Evolutionary conservation across 2,113 vertebrate species (phyloP).

Genomic region (Rattus rattus): DNA sequence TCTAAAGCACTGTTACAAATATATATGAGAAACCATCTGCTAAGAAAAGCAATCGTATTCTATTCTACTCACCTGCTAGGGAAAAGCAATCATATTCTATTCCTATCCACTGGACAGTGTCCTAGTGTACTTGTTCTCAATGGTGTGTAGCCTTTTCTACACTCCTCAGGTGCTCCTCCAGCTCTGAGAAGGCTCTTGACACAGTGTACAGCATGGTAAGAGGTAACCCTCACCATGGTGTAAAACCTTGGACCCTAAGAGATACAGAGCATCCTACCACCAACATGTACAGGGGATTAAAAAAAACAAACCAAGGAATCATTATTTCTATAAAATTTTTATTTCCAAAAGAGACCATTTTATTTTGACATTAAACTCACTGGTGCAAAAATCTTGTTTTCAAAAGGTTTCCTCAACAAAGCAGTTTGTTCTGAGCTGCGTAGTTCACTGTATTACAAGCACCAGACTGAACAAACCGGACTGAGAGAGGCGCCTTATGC

Average conservation of each 20-base stretch:
- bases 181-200: constrained; percentile 36
- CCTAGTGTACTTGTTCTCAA: not conserved
- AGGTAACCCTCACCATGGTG: constrained; percentile 46
- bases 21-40: constrained; percentile 35
- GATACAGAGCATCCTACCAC: constrained; percentile 37
- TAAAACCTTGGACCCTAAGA: constrained; percentile 16
- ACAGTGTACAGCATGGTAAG: constrained; percentile 36
- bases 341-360: constrained; percentile 82
- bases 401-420: constrained; percentile 83
- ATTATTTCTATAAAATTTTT: constrained; percentile 77
- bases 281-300: constrained; percentile 32
- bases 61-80: not conserved
- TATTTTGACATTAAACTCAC: constrained; percentile 84
- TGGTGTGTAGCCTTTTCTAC: constrained; percentile 4
- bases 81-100: no score
- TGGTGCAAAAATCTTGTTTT: constrained; percentile 84
- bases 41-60: not conserved
- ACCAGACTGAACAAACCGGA: constrained; percentile 90
- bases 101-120: not conserved
- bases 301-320: constrained; percentile 72
- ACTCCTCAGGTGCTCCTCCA: constrained; percentile 8
- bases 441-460: constrained; percentile 86
- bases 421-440: constrained; percentile 82
- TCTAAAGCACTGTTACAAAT: not conserved
- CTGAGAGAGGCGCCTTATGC: constrained; percentile 95